Evolutionary conservation across 2,113 vertebrate species (phyloP).

Genomic region (Ia io): DNA sequence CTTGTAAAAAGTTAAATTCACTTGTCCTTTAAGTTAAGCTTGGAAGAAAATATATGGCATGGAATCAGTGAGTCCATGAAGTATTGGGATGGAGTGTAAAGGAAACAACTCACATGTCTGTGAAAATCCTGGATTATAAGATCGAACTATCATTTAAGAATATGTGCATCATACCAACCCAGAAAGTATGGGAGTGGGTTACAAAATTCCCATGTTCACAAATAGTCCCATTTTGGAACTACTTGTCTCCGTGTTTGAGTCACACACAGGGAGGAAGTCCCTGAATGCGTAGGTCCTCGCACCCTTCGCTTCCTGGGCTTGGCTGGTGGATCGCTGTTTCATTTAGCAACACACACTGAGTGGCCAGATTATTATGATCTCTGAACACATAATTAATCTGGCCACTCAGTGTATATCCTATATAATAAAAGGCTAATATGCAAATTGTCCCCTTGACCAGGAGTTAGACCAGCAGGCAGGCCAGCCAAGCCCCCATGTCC

Average conservation of each 20-base stretch:
- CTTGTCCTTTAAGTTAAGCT: neutral
- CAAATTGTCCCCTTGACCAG: too few relatives aligned
- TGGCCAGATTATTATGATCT: too few relatives aligned
- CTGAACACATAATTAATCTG: too few relatives aligned
- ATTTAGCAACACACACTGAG: neutral
- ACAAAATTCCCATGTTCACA: constrained; percentile 43
- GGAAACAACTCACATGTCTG: neutral
- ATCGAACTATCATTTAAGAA: neutral
- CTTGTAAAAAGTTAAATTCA: neutral
- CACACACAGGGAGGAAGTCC: constrained; percentile 52
- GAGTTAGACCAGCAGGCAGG: too few relatives aligned
- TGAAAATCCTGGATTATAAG: neutral
- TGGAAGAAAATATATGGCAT: neutral
- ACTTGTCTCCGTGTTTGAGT: constrained; percentile 57
- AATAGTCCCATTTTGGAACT: constrained; percentile 49
- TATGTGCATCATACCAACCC: neutral
- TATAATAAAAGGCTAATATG: too few relatives aligned
- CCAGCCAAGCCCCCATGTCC: too few relatives aligned
- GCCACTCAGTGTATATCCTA: too few relatives aligned
- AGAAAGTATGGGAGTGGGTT: neutral
- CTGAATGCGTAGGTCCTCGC: too few relatives aligned
- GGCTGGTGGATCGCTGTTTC: neutral
- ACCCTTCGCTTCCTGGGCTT: neutral
- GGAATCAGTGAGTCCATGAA: neutral
- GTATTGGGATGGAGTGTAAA: neutral